Base-by-base conservation (phyloP, 92 coral and sea anemone species). In the Desmophyllum pertusum region DNA sequence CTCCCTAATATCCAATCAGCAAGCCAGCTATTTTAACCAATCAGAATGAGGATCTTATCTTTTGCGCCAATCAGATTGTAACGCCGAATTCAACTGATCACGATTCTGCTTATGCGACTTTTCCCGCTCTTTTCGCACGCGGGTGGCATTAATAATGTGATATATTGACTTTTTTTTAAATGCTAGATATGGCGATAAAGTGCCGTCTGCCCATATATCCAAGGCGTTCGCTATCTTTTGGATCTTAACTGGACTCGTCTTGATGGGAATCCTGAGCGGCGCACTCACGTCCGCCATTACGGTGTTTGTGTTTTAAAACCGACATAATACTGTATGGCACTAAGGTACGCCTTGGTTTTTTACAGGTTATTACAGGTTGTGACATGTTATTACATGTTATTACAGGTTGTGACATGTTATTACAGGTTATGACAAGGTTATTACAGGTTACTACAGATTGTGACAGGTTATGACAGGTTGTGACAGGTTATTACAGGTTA, bases 111-210 rank as follows among this genome's bases (percentile, higher is more conserved):
- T 48, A 0, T 2, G 53, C 53, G 4, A 13, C 2, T 13, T 48
- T 48, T 48, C 21, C 21, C 53, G 21, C 21, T 48, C 19, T 48
- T 48, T 48, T 0, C 53, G 21, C 21, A 48, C 4, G 53, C 53
- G 17, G 19, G 53, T 48, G 53, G 19, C 6, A 15, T n/a, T n/a
- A n/a, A n/a, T n/a, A n/a, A n/a, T n/a, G n/a, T n/a, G n/a, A n/a
- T n/a, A n/a, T n/a, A n/a, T n/a, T n/a, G n/a, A n/a, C n/a, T n/a
- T 42, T 21, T 73, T 19, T 35, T 53, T 46, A 4, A 46, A 35
- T 36, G 3, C 25, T 77, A 92, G 95, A 25, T 92, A 92, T 61
- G 95, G 95, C 31, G 95, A 92, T 43, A 85, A 86, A 9, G 91
- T 89, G 30, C 95, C 95, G 21, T 35, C 68, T 11, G 79, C 93